Percentiles rank a stretch among this genome's conserved stretches.
phyloP scores from a whole-genome alignment of 2,113 vertebrate genomes.

The Phyllostomus discolor region DNA sequence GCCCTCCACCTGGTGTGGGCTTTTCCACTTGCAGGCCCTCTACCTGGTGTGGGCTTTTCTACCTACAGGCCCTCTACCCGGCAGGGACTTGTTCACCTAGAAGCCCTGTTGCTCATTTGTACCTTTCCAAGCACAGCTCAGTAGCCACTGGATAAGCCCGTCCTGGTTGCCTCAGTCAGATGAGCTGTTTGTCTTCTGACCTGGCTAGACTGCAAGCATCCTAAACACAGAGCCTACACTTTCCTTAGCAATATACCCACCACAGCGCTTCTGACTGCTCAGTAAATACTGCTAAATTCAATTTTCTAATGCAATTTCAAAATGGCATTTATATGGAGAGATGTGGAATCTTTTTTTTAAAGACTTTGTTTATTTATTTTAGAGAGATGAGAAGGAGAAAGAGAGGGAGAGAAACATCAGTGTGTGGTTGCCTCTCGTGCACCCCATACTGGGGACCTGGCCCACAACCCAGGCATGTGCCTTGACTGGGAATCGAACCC shows the following conservation, averaged over 20 bases:
- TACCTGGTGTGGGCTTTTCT: neutral
- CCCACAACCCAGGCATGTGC: no score
- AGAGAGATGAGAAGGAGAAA: no score
- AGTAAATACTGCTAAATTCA: accelerated
- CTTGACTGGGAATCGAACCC: no score
- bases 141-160: neutral
- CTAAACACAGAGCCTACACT: accelerated
- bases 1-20: neutral
- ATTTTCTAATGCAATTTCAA: accelerated
- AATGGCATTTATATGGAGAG: neutral
- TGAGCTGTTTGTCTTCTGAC: no score
- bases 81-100: neutral
- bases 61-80: neutral
- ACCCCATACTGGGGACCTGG: no score
- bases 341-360: neutral
- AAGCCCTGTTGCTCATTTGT: neutral
- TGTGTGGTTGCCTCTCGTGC: no score
- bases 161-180: neutral
- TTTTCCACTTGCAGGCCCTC: no score
- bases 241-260: accelerated
- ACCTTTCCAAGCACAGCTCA: neutral
- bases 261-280: accelerated
- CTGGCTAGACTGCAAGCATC: accelerated
- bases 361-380: no score
- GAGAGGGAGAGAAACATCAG: no score